phyloP scores from a whole-genome alignment of 2,113 vertebrate species.

The Rhinolophus sinicus region DNA sequence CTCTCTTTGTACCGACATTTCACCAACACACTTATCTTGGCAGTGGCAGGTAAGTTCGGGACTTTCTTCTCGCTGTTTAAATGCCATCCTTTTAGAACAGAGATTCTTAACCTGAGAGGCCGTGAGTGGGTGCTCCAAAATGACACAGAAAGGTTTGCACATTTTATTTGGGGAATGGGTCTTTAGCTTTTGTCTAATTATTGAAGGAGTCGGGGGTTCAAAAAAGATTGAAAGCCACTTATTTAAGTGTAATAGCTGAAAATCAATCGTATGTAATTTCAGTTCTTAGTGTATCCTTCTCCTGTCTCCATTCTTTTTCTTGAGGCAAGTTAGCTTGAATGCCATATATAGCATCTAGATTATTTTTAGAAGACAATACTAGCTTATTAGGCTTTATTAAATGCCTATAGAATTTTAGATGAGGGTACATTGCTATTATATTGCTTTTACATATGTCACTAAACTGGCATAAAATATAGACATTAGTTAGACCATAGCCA shows the following conservation, averaged over 20 bases:
- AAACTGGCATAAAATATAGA: background rate
- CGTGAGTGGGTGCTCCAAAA: background rate
- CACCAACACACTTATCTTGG: slow-evolving; percentile 97
- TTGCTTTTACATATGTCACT: background rate
- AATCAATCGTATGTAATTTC: background rate
- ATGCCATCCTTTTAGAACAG: slow-evolving; percentile 17
- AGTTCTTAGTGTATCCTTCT: background rate
- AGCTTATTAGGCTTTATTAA: slow-evolving; percentile 31
- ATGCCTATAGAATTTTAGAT: background rate
- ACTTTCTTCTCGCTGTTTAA: slow-evolving; percentile 25
- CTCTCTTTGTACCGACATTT: slow-evolving; percentile 97
- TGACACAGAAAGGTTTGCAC: background rate
- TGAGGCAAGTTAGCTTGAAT: slow-evolving; percentile 28
- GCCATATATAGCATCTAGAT: background rate
- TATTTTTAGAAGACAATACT: slow-evolving; percentile 20
- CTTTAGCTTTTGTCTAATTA: slow-evolving; percentile 37
- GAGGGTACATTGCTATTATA: background rate
- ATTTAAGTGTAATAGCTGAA: slow-evolving; percentile 18
- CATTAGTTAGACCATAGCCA: background rate
- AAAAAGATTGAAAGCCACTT: slow-evolving; percentile 6
- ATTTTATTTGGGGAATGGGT: slow-evolving; percentile 41
- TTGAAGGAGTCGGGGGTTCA: slow-evolving; percentile 10
- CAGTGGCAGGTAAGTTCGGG: slow-evolving; percentile 92
- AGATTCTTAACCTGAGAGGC: background rate
- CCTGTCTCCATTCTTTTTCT: background rate